Percentiles rank a stretch among this genome's conserved stretches.
These are phyloP conservation scores for Cantharis rustica DNA, from an alignment of 2,888 invertebrate genomes.

Conservation along the genomic window DNA sequence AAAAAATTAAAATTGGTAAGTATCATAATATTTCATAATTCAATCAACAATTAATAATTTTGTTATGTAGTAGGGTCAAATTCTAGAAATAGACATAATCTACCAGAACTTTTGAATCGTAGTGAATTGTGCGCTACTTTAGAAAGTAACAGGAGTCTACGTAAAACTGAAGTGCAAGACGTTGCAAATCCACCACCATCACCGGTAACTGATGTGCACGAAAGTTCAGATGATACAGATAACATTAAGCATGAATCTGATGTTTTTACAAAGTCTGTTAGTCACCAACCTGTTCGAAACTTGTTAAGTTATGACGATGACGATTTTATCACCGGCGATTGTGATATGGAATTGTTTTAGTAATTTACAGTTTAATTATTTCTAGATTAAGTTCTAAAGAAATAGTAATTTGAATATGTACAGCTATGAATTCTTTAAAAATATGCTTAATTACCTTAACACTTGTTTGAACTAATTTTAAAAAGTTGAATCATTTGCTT, in stretches of 20 bases:
- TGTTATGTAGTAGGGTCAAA: constrained; percentile 25
- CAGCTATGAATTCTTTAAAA: neutral
- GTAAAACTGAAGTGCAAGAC: constrained; percentile 60
- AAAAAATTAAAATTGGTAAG: constrained; percentile 48
- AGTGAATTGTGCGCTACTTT: constrained; percentile 59
- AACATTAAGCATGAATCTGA: constrained; percentile 18
- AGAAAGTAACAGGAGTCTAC: constrained; percentile 45
- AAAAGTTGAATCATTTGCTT: neutral
- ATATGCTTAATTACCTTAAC: constrained; percentile 3
- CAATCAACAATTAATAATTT: neutral
- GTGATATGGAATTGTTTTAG: constrained; percentile 53
- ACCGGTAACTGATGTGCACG: constrained; percentile 73
- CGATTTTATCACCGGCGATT: constrained; percentile 68
- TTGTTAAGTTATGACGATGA: constrained; percentile 67
- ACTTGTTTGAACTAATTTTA: neutral
- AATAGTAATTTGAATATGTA: neutral
- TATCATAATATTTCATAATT: neutral
- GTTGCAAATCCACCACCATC: constrained; percentile 81
- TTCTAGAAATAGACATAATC: constrained; percentile 41
- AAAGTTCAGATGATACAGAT: constrained; percentile 63
- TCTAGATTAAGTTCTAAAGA: neutral
- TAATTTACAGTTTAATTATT: neutral
- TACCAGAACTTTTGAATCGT: constrained; percentile 67
- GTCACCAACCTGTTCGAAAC: constrained; percentile 34
- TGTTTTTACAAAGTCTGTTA: constrained; percentile 4